Percentiles rank a stretch among this genome's conserved stretches.
These are phyloP conservation scores for Hyphantria cunea DNA, from an alignment of 1,140 invertebrate species.

Conservation along the genomic window DNA sequence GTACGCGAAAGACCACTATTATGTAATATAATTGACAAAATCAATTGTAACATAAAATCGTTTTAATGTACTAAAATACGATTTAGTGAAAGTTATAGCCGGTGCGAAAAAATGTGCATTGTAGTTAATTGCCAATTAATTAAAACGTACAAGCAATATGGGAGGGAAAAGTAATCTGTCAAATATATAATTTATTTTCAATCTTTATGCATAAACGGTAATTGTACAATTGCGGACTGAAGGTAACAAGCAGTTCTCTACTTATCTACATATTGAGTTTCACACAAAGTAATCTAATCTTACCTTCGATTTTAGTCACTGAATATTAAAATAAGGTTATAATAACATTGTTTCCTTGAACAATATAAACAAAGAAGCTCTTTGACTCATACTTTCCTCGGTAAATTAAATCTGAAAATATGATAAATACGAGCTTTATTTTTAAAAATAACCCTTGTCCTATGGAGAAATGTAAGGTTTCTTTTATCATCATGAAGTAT, in stretches of 20 bases:
- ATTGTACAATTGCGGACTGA: no score
- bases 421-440: slow-evolving; percentile 5
- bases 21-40: slow-evolving; percentile 75
- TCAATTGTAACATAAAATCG: slow-evolving; percentile 54
- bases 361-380: no score
- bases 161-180: slow-evolving; percentile 1
- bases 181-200: no score
- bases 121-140: slow-evolving; percentile 10
- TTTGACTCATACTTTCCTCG: no score
- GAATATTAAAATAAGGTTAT: background rate
- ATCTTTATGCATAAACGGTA: no score
- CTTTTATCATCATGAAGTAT: slow-evolving; percentile 16
- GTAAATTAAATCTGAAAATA: background rate
- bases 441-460: slow-evolving; percentile 6
- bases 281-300: no score
- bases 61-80: slow-evolving; percentile 42
- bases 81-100: slow-evolving; percentile 72
- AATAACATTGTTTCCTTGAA: background rate
- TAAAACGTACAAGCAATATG: slow-evolving; percentile 2
- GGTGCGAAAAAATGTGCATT: slow-evolving; percentile 37
- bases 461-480: slow-evolving; percentile 13
- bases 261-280: no score
- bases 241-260: no score
- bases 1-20: slow-evolving; percentile 59
- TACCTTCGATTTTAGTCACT: background rate